A percentile compares a stretch with the other conserved stretches of the same genome.
These are phyloP conservation scores for Eilema depressum DNA, from an alignment of 2,888 invertebrate genomes.

Conservation along the genomic window DNA sequence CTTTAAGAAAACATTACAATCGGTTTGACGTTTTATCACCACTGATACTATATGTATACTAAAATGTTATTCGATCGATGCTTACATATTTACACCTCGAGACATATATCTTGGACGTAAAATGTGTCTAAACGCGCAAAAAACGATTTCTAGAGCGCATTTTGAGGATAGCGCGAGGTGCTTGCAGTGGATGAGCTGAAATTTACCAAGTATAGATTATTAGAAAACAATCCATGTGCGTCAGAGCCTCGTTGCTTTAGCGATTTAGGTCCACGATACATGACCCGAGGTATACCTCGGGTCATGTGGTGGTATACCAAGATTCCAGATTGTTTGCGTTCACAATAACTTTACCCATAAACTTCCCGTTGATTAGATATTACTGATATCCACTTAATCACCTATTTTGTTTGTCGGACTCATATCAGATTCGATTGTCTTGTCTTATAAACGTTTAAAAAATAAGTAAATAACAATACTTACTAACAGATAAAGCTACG, in stretches of 20 bases:
- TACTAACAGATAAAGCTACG: neutral
- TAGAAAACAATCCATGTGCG: too few relatives aligned
- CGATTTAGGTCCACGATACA: too few relatives aligned
- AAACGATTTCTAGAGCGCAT: too few relatives aligned
- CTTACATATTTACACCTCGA: slow-evolving; percentile 1
- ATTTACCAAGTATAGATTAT: too few relatives aligned
- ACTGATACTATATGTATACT: slow-evolving; percentile 49
- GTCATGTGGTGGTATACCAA: too few relatives aligned
- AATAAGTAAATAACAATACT: neutral
- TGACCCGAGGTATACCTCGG: too few relatives aligned
- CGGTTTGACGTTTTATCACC: slow-evolving; percentile 65
- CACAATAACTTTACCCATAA: slow-evolving; percentile 8
- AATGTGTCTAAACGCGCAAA: too few relatives aligned
- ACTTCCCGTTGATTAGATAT: slow-evolving; percentile 9
- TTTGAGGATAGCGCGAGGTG: too few relatives aligned
- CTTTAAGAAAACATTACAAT: slow-evolving; percentile 68
- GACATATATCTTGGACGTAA: too few relatives aligned
- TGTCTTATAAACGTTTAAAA: neutral
- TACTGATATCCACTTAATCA: slow-evolving; percentile 9
- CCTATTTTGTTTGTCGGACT: neutral
- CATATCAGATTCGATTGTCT: neutral
- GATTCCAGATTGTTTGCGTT: slow-evolving; percentile 16
- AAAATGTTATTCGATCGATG: slow-evolving; percentile 5
- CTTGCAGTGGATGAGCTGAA: too few relatives aligned
- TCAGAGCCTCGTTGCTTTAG: too few relatives aligned